phyloP scores from a whole-genome alignment of 2,797 vertebrate genomes.

The Galago senegalensis region DNA sequence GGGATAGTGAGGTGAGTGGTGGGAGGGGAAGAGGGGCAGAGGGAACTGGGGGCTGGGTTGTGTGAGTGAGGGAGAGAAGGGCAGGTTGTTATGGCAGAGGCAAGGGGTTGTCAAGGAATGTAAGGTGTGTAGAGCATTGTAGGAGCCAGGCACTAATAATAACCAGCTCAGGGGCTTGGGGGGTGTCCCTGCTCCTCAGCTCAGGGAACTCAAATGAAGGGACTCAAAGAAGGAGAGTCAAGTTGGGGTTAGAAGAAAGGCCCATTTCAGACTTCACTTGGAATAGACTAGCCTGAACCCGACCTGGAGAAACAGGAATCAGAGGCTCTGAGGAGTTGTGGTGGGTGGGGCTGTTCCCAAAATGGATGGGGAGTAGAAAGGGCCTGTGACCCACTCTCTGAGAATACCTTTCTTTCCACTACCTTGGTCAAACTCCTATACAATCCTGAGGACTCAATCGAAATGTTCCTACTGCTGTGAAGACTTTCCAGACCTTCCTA shows the following conservation, averaged over 20 bases:
- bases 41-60: not conserved
- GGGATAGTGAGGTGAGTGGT: not conserved
- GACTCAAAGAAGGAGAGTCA: conserved; percentile 21
- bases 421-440: not conserved
- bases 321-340: not conserved
- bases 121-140: not conserved
- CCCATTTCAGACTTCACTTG: not conserved
- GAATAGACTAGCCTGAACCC: not conserved
- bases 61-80: not conserved
- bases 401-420: not conserved
- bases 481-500: not conserved
- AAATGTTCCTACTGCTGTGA: not conserved
- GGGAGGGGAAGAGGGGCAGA: not conserved
- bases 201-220: not conserved
- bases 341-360: not conserved
- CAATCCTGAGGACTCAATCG: not conserved
- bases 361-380: not conserved
- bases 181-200: no score
- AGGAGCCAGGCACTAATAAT: not conserved
- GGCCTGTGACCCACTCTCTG: not conserved
- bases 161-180: not conserved
- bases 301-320: not conserved
- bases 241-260: conserved; percentile 76
- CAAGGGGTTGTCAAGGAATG: not conserved
- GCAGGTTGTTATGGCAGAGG: no score